Conservation (phyloP, 2,113 vertebrate genomes). For the Coptodon rendalli region DNA sequence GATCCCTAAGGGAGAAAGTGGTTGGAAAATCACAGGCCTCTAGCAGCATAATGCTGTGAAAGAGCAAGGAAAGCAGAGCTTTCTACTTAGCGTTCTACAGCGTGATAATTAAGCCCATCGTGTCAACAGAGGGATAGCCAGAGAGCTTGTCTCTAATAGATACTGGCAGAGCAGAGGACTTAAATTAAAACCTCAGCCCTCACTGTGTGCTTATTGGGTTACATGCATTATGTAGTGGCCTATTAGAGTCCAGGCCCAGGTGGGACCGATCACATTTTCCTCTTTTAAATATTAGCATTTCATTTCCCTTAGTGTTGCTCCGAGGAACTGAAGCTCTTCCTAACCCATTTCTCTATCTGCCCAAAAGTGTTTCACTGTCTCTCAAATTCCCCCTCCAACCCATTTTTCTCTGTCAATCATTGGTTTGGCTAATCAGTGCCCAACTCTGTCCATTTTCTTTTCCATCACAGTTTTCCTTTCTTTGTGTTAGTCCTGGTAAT, state of each 20-base stretch:
- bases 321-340: neutral
- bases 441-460: neutral
- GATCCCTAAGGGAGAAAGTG: neutral
- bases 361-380: neutral
- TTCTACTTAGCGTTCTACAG: neutral
- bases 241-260: constrained; percentile 38
- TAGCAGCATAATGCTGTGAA: neutral
- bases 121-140: constrained; percentile 12
- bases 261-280: constrained; percentile 37
- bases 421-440: neutral
- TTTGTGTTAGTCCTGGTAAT: neutral
- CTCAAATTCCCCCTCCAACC: neutral
- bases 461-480: neutral
- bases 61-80: constrained; percentile 7
- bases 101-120: constrained; percentile 31
- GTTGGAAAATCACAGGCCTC: neutral
- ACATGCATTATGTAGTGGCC: constrained; percentile 54
- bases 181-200: constrained; percentile 27
- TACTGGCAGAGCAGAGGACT: constrained; percentile 29
- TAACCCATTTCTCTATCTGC: neutral
- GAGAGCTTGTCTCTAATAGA: constrained; percentile 30
- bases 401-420: neutral
- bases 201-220: constrained; percentile 38
- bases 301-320: constrained; percentile 10
- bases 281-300: constrained; percentile 51